Conservation (phyloP, 53 echinoderm and acorn worm species). For the Astropecten irregularis region DNA sequence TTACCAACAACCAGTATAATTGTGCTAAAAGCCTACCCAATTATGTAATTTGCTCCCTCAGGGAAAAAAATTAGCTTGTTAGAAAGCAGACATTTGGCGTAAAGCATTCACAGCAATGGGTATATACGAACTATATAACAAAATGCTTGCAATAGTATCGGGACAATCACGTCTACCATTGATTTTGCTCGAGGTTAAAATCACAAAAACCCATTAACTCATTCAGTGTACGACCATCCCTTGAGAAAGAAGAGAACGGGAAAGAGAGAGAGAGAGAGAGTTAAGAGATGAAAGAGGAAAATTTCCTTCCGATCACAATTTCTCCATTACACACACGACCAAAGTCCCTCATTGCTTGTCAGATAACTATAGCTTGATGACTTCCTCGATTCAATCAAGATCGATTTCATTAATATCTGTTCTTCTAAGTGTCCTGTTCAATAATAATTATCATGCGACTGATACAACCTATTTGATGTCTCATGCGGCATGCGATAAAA, state of each 20-base stretch:
- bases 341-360: background rate
- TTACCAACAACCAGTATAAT: background rate
- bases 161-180: constrained; percentile 30
- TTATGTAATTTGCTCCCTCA: constrained; percentile 1
- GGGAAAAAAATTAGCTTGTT: background rate
- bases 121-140: no score
- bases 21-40: constrained; percentile 21
- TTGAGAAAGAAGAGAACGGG: no score
- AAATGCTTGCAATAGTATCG: constrained; percentile 4
- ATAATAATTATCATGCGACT: no score
- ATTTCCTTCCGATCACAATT: background rate
- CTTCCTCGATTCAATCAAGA: constrained; percentile 38
- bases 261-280: background rate
- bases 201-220: constrained; percentile 57
- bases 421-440: constrained; percentile 9
- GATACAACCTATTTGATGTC: no score
- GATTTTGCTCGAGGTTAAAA: constrained; percentile 39
- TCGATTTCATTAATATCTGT: constrained; percentile 23
- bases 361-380: background rate
- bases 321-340: no score
- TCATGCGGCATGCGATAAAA: no score
- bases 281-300: background rate
- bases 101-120: no score
- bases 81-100: no score
- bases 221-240: constrained; percentile 10